Percentiles rank a stretch among this genome's conserved stretches.
Conservation (phyloP, 2,113 vertebrate species). For the Anolis carolinensis region DNA sequence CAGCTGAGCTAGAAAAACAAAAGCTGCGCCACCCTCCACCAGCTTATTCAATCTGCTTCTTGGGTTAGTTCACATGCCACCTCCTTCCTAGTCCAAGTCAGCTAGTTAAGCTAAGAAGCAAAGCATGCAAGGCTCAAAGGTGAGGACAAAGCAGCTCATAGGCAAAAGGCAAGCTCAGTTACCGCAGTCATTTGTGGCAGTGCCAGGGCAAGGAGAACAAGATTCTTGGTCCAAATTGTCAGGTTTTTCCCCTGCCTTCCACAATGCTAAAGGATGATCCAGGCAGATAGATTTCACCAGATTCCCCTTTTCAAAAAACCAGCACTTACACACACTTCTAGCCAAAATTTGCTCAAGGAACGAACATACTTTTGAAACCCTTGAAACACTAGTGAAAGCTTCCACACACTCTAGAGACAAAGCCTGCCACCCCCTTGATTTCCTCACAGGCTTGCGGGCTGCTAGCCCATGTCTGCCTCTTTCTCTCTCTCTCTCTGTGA, state of each 20-base stretch:
- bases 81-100: constrained; percentile 39
- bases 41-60: constrained; percentile 20
- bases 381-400: constrained; percentile 62
- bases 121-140: constrained; percentile 31
- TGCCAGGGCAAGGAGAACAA: constrained; percentile 29
- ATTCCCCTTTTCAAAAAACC: not conserved
- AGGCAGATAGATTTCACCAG: constrained; percentile 12
- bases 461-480: constrained; percentile 51
- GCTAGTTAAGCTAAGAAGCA: constrained; percentile 32
- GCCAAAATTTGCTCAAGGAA: not conserved
- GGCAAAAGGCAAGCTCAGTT: constrained; percentile 17
- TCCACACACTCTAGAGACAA: constrained; percentile 58
- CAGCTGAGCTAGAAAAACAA: constrained; percentile 27
- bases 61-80: constrained; percentile 37
- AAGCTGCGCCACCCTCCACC: constrained; percentile 39
- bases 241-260: not conserved
- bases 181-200: not conserved
- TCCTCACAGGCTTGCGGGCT: constrained; percentile 46
- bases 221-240: not conserved
- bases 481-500: constrained; percentile 46
- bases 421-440: not conserved
- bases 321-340: constrained; percentile 26
- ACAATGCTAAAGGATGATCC: not conserved
- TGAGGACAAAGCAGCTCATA: constrained; percentile 38
- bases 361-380: constrained; percentile 42